Evolutionary conservation across 2,797 vertebrate species (phyloP), one percentile per base, ranked within the genome.

Genomic region (Argyrosomus regius): DNA sequence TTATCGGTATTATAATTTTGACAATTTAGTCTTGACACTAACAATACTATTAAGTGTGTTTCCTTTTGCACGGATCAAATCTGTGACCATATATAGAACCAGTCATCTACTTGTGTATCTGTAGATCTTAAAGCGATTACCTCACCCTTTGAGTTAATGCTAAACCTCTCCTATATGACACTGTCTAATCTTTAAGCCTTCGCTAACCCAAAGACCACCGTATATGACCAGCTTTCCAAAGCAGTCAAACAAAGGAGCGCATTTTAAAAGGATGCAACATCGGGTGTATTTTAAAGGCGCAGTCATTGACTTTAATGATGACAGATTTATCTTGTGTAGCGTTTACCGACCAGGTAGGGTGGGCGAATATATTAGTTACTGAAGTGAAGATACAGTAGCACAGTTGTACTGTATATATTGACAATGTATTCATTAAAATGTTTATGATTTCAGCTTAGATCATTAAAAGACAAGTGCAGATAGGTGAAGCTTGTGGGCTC

Each of bases 171-270:
- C 82, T 91, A 59, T 87, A 85, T 79, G 78, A 77, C 72, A 65
- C 7, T 83, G 85, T 87, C 85, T 91, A 94, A 90, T 92, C 43
- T 80, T 91, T 94, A 93, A 94, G 80, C 92, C 77, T 67, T 58
- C 10, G 12, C 81, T 82, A 58, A 90, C 77, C 75, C 76, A 70
- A 76, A 73, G 82, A 82, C 76, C 81, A 24, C 62, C 77, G 52
- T 58, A 66, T 73, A 82, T 18, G 56, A 81, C 70, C 63, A 75
- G 50, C 57, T 77, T 68, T 54, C 46, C 26, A 16, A 69, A 62
- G 78, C 69, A 64, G 46, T 39, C 61, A 88, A 89, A 89, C 79
- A 77, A 86, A 81, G 28, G 22, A 65, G n/a, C 0, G 7, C 11
- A 53, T 71, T 62, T 70, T 22, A 35, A 71, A 61, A n/a, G 14